Base-by-base conservation (phyloP, 2,888 invertebrate species). In the Nomada fucata region DNA sequence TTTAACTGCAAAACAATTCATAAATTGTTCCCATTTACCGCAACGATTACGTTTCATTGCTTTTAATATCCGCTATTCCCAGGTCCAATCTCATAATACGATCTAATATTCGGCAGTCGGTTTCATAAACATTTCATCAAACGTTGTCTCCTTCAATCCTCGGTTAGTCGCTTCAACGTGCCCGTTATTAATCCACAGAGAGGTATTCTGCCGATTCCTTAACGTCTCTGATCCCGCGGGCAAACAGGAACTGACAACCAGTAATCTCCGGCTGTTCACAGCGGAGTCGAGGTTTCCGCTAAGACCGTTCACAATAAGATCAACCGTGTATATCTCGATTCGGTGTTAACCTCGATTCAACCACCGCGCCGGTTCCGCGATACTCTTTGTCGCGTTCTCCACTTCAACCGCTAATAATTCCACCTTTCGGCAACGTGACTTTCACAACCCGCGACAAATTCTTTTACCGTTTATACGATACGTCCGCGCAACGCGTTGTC, bases 211-310 rank as follows among this genome's bases (percentile, higher is more conserved):
- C 71, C 85, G 73, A 85, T 81, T 79, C 78, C 76, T 76, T 75
- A 76, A 76, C 80, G 78, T 80, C 79, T 80, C 70, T 76, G 82
- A 84, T 80, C 75, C 69, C 80, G 73, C 79, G 70, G 59, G 59
- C 79, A 79, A 69, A 78, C 70, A 74, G 76, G 68, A 85, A 86
- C 84, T 84, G 86, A 79, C 84, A 81, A 76, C 77, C 70, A 63
- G 84, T 85, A 84, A 86, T 87, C 86, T 84, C 82, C 70, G 69
- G 72, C 64, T 76, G 74, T 83, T 80, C 82, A 74, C 57, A 68
- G 63, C 73, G 74, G 61, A 60, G 61, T 76, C 64, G 52, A 68
- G 74, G 83, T 73, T 76, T 69, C 74, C 52, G 63, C 44, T 64
- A 76, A 79, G 68, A 68, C 70, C 64, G 42, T 76, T 79, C 64